These are phyloP conservation scores for Anoplophora glabripennis DNA, from an alignment of 1,140 invertebrate species.

Conservation along the genomic window DNA sequence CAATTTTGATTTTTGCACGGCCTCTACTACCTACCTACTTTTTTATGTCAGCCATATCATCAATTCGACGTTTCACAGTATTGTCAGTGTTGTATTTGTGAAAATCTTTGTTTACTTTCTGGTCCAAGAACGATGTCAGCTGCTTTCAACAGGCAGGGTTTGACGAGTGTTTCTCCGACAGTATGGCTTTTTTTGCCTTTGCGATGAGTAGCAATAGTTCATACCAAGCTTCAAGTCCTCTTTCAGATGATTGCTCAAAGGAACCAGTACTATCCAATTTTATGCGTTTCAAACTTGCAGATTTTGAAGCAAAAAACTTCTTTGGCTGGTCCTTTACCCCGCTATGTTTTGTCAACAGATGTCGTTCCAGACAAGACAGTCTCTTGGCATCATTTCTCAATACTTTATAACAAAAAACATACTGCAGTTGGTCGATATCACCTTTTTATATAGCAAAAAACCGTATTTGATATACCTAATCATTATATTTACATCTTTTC, in stretches of 20 bases:
- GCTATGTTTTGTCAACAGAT: slow-evolving; percentile 7
- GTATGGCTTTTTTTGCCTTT: slow-evolving; percentile 17
- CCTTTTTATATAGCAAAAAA: too few relatives aligned
- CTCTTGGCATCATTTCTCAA: slow-evolving; percentile 5
- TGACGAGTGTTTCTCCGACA: slow-evolving; percentile 12
- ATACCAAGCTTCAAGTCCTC: slow-evolving; percentile 25
- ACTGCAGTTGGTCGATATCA: too few relatives aligned
- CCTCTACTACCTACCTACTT: slow-evolving; percentile 21
- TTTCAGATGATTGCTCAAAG: slow-evolving; percentile 20
- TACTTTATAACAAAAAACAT: too few relatives aligned
- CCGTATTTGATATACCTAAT: too few relatives aligned
- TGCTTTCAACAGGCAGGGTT: slow-evolving; percentile 19
- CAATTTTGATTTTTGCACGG: slow-evolving; percentile 14
- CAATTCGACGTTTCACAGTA: slow-evolving; percentile 28
- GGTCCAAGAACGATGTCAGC: slow-evolving; percentile 12
- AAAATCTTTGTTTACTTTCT: slow-evolving; percentile 27
- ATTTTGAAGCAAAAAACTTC: slow-evolving; percentile 23
- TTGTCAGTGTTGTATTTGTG: slow-evolving; percentile 29
- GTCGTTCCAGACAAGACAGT: not conserved
- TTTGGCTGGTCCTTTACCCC: slow-evolving; percentile 7
- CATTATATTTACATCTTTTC: too few relatives aligned
- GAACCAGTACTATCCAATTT: slow-evolving; percentile 22
- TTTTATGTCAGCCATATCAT: slow-evolving; percentile 30
- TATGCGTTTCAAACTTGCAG: slow-evolving; percentile 23
- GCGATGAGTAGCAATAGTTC: slow-evolving; percentile 24